These are phyloP conservation scores for Olivierus martensii DNA, from an alignment of 1,140 invertebrate species.

Conservation along the genomic window DNA sequence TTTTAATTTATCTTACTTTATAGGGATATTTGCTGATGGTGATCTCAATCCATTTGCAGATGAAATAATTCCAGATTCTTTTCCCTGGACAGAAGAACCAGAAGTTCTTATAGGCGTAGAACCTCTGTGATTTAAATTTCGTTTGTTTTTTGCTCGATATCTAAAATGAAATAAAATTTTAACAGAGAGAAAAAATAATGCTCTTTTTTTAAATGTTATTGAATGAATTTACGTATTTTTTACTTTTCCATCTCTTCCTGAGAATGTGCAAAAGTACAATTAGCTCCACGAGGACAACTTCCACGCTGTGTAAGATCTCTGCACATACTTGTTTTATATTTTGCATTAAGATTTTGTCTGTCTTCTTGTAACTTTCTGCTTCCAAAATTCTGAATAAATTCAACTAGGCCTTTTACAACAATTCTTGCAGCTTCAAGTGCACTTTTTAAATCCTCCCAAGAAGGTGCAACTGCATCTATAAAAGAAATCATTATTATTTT, in stretches of 20 bases:
- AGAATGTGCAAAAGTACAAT: conserved; percentile 84
- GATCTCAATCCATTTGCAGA: too few species aligned
- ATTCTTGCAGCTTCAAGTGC: conserved; percentile 63
- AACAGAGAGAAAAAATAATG: not conserved
- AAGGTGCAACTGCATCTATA: conserved; percentile 49
- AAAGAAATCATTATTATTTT: not conserved
- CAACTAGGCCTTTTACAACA: conserved; percentile 67
- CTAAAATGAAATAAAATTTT: not conserved
- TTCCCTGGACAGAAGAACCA: too few species aligned
- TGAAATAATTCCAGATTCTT: too few species aligned
- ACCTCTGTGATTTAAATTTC: not conserved
- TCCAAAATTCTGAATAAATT: conserved; percentile 59
- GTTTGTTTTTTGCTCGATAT: conserved; percentile 17
- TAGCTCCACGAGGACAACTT: conserved; percentile 65
- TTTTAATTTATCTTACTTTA: too few species aligned
- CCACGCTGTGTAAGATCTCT: conserved; percentile 60
- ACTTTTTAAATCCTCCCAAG: conserved; percentile 41
- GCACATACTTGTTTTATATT: conserved; percentile 86
- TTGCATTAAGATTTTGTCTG: conserved; percentile 47
- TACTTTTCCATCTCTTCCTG: conserved; percentile 78
- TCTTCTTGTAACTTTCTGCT: conserved; percentile 28
- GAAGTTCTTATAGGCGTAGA: not conserved
- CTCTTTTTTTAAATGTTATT: not conserved
- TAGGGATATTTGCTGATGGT: too few species aligned
- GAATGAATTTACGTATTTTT: conserved; percentile 5